These are phyloP conservation scores for Drosophila eugracilis DNA, from an alignment of 1,140 invertebrate species.

Conservation along the genomic window DNA sequence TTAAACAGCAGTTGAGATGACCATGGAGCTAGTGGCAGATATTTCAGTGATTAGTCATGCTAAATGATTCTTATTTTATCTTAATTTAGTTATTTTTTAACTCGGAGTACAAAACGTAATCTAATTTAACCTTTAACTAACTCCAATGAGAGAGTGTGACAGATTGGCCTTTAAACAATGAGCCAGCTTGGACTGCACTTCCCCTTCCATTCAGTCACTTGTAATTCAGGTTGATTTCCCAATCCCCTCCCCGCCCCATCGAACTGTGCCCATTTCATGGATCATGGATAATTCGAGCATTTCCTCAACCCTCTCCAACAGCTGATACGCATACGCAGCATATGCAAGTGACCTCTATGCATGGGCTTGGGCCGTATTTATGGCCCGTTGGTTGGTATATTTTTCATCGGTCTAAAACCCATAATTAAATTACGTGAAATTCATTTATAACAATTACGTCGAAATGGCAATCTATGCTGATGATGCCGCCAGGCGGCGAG, in stretches of 20 bases:
- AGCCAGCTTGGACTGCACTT: too few species aligned
- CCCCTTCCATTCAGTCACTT: neutral
- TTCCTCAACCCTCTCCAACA: slow-evolving; percentile 32
- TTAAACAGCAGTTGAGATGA: too few species aligned
- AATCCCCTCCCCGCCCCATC: neutral
- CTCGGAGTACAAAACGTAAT: too few species aligned
- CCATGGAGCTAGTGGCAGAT: neutral
- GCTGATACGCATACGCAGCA: slow-evolving; percentile 33
- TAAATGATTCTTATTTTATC: too few species aligned
- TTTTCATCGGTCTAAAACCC: slow-evolving; percentile 78
- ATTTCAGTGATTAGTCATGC: too few species aligned
- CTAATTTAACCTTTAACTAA: too few species aligned
- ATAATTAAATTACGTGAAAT: slow-evolving; percentile 82
- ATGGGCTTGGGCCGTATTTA: slow-evolving; percentile 47
- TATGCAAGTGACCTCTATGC: slow-evolving; percentile 35
- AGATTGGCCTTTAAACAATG: neutral
- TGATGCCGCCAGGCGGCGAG: slow-evolving; percentile 71
- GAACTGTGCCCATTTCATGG: slow-evolving; percentile 19
- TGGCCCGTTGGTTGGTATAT: slow-evolving; percentile 68
- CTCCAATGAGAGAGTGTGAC: neutral
- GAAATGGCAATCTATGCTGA: slow-evolving; percentile 82
- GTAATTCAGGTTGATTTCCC: neutral
- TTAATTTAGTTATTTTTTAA: too few species aligned
- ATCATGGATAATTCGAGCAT: slow-evolving; percentile 25
- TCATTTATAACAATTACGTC: slow-evolving; percentile 81